Percentiles rank a stretch among this genome's conserved stretches.
These are phyloP conservation scores for Eclectus roratus DNA, from an alignment of 2,113 vertebrate genomes.

Conservation along the genomic window DNA sequence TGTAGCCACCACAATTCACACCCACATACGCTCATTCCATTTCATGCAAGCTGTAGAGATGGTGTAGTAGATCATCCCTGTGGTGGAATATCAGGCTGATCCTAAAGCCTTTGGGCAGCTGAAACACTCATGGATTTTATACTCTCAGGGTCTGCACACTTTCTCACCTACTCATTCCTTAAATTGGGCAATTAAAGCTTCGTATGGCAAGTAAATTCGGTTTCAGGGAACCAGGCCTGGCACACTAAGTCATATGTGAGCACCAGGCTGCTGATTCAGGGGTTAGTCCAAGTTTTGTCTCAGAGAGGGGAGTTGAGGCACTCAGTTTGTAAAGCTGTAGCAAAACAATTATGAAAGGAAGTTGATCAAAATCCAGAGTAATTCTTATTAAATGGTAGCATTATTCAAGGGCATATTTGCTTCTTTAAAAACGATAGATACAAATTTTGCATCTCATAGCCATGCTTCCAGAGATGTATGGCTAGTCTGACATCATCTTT, in stretches of 20 bases:
- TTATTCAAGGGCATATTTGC: not conserved
- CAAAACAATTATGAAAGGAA: not conserved
- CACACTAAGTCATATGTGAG: not conserved
- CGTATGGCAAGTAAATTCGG: not conserved
- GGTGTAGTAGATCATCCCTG: not conserved
- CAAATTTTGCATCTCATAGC: not conserved
- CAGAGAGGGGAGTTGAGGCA: rapidly evolving
- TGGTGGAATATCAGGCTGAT: not conserved
- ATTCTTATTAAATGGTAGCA: not conserved
- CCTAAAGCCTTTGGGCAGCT: not conserved
- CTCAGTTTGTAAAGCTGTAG: not conserved
- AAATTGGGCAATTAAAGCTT: not conserved
- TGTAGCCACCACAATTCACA: not conserved
- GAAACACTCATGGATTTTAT: not conserved
- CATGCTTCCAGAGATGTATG: no score
- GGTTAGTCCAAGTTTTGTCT: not conserved
- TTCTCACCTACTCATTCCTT: not conserved
- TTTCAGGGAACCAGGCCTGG: rapidly evolving
- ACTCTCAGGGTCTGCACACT: not conserved
- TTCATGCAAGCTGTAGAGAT: not conserved
- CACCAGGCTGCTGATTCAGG: not conserved
- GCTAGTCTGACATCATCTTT: not conserved
- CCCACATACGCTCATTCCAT: not conserved
- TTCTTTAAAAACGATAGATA: not conserved
- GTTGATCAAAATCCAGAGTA: not conserved